Evolutionary conservation across 2,888 invertebrate genomes (phyloP), one percentile per base, ranked within the genome.

Genomic region (Drosophila bunnanda): DNA sequence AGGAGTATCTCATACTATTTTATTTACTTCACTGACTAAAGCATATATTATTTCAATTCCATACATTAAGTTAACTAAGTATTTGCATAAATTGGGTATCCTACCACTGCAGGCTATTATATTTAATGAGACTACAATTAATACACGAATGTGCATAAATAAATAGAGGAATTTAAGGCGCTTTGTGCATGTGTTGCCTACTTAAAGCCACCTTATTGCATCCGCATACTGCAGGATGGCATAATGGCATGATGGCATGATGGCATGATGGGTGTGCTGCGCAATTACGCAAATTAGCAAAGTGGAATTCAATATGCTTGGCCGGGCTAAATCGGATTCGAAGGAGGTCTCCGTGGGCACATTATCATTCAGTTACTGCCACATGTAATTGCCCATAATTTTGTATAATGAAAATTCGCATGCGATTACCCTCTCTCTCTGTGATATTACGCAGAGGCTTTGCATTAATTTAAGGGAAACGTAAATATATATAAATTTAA

Each of bases 201-300:
- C 32, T 43, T 43, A 34, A 43, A 17, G 59, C 15, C 44, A 32
- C 6, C 44, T 59, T 46, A 44, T 46, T 22, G 61, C 62, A 46
- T 22, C 30, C 13, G 17, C 60, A 28, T 48, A n/a, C 22, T 52
- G 15, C 46, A 60, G 25, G 55, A 48, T 70, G 60, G 52, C 61
- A 60, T 4, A 5, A 12, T 39, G 38, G 17, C 39, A 17, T 4
- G 41, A 41, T 20, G 15, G n/a, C 15, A 38, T 15, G n/a, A 39
- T 74, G 44, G n/a, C 46, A 48, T 25, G 32, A 48, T 60, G 36
- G 30, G 22, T 70, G 75, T 80, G 57, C 58, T 78, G 75, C 73
- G 73, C 79, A 87, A 81, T 82, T 82, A 82, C 84, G 84, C 77
- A 82, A 82, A 82, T 84, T 82, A 73, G 72, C 82, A 65, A 81